phyloP scores from a whole-genome alignment of 2,888 invertebrate genomes.

The Scaptomyza caliginosa region DNA sequence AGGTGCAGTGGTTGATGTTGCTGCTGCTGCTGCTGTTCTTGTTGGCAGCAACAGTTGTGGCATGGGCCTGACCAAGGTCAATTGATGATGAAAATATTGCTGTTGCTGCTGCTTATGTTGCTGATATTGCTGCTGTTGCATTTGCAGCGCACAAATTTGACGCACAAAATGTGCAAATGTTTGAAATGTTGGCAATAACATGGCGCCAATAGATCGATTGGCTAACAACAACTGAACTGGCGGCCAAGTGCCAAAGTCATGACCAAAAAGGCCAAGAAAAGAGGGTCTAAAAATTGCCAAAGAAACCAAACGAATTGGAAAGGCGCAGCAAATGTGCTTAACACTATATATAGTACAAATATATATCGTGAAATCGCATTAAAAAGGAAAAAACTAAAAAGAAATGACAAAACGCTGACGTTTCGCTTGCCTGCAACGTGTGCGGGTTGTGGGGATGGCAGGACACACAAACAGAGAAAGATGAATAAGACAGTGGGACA shows the following conservation, averaged over 20 bases:
- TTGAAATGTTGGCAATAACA: conserved; percentile 78
- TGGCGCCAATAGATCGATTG: conserved; percentile 51
- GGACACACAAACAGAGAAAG: not conserved
- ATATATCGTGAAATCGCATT: conserved; percentile 41
- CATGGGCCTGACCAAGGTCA: conserved; percentile 21
- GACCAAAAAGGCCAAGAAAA: conserved; percentile 57
- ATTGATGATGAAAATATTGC: conserved; percentile 31
- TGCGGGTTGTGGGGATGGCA: conserved; percentile 1
- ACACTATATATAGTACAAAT: conserved; percentile 1
- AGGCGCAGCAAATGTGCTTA: conserved; percentile 28
- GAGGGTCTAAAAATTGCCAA: conserved; percentile 20
- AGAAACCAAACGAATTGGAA: not conserved
- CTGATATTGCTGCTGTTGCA: conserved; percentile 40
- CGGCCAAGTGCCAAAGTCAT: conserved; percentile 66
- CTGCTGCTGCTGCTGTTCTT: conserved; percentile 13
- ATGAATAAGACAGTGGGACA: not conserved
- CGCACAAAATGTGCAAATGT: conserved; percentile 67
- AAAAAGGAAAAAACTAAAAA: conserved; percentile 34
- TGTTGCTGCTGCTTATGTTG: conserved; percentile 29
- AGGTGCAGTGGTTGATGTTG: conserved; percentile 37
- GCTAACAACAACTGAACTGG: conserved; percentile 51
- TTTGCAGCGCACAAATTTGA: conserved; percentile 64
- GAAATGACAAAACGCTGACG: conserved; percentile 35
- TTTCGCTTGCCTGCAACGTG: conserved; percentile 37
- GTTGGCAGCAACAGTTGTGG: conserved; percentile 36